Conservation (phyloP, 2,888 invertebrate species). For the Papilio demoleus region DNA sequence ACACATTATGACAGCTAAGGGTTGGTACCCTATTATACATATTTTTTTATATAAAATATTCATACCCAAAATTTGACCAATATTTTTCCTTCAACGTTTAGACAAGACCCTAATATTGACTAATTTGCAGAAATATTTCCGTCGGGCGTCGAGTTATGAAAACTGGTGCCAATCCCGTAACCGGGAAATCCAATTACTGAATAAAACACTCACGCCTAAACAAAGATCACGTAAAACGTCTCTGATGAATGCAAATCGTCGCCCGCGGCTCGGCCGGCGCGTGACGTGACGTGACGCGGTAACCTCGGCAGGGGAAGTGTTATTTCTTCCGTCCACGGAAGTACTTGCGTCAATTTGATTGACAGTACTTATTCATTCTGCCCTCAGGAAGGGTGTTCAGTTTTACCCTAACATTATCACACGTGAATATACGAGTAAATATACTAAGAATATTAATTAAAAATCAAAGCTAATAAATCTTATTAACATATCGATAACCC, state of each 20-base stretch:
- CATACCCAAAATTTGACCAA: not conserved
- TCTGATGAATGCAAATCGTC: slow-evolving; percentile 29
- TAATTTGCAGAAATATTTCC: slow-evolving; percentile 16
- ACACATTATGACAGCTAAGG: not conserved
- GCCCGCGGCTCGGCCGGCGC: slow-evolving; percentile 37
- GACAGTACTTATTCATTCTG: slow-evolving; percentile 71
- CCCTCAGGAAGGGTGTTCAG: slow-evolving; percentile 60
- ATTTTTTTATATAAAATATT: not conserved
- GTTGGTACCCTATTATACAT: not conserved
- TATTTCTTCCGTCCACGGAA: slow-evolving; percentile 53
- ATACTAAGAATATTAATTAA: not conserved
- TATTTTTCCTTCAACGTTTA: not conserved
- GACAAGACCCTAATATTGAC: slow-evolving; percentile 1
- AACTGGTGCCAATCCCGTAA: slow-evolving; percentile 17
- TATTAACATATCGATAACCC: no score
- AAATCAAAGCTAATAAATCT: not conserved
- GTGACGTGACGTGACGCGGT: slow-evolving; percentile 26
- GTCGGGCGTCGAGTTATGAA: slow-evolving; percentile 6
- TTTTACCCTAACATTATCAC: slow-evolving; percentile 40
- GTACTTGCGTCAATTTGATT: slow-evolving; percentile 58
- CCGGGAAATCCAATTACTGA: slow-evolving; percentile 33
- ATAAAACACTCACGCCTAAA: slow-evolving; percentile 36
- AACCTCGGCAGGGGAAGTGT: slow-evolving; percentile 45
- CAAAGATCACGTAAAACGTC: slow-evolving; percentile 40
- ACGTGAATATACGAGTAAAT: not conserved